phyloP scores from a whole-genome alignment of 2,113 vertebrate genomes.

The Suncus etruscus region DNA sequence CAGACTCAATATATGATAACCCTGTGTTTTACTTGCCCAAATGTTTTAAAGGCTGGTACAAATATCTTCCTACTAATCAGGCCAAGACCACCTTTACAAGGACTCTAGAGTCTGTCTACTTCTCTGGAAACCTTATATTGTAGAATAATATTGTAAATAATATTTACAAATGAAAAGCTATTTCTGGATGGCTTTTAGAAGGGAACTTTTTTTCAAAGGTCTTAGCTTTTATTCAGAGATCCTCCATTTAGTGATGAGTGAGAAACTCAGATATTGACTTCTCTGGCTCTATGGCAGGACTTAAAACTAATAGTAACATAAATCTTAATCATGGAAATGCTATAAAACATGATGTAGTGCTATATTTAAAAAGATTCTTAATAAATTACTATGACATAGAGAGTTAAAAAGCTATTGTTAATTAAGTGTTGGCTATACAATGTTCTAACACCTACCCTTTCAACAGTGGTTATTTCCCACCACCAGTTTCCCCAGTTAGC shows the following conservation, averaged over 20 bases:
- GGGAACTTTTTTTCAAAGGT: neutral
- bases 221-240: neutral
- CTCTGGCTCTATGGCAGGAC: neutral
- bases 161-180: constrained; percentile 3
- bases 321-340: neutral
- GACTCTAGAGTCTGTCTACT: neutral
- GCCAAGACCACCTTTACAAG: neutral
- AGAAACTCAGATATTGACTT: constrained; percentile 14
- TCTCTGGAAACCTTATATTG: constrained; percentile 28
- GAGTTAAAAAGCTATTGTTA: too few species aligned
- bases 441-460: too few species aligned
- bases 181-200: neutral
- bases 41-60: neutral
- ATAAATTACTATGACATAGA: too few species aligned
- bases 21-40: neutral
- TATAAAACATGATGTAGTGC: neutral
- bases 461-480: too few species aligned
- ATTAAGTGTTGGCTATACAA: too few species aligned
- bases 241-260: neutral
- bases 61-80: neutral
- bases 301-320: constrained; percentile 5
- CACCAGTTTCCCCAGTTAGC: too few species aligned
- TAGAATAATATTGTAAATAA: neutral
- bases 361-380: too few species aligned
- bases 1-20: neutral